Percentiles rank a stretch among this genome's conserved stretches.
Evolutionary conservation across 2,113 vertebrate genomes (phyloP).

Genomic region (Chelonoidis abingdonii): DNA sequence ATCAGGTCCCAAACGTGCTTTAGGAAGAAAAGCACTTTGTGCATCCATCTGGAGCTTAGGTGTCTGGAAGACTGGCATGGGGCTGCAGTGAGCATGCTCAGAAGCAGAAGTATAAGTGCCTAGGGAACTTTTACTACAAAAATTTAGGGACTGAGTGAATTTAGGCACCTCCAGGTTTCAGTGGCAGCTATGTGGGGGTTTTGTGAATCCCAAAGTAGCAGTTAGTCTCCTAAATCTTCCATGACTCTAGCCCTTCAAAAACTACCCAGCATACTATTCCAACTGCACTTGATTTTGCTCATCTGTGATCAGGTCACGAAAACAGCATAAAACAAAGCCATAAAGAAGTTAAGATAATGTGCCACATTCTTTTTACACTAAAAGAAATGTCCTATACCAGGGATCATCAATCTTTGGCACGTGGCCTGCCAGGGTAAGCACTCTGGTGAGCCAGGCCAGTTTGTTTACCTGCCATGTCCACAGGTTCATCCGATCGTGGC

Average conservation of each 20-base stretch:
- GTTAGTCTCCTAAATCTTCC: background rate
- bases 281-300: background rate
- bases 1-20: background rate
- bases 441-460: no score
- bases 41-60: background rate
- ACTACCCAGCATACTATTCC: background rate
- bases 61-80: background rate
- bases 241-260: background rate
- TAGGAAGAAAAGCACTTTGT: background rate
- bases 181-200: no score
- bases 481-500: no score
- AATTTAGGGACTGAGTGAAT: background rate
- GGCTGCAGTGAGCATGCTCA: background rate
- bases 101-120: background rate
- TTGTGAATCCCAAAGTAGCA: background rate
- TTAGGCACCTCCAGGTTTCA: no score
- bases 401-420: no score
- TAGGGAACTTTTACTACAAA: background rate
- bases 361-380: fast-evolving
- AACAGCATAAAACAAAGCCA: fast-evolving
- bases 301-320: background rate
- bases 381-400: no score
- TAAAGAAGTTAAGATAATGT: background rate
- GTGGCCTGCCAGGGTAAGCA: no score
- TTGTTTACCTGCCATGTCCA: no score